Evolutionary conservation across 2,113 vertebrate genomes (phyloP).

Genomic region (Gulo gulo): DNA sequence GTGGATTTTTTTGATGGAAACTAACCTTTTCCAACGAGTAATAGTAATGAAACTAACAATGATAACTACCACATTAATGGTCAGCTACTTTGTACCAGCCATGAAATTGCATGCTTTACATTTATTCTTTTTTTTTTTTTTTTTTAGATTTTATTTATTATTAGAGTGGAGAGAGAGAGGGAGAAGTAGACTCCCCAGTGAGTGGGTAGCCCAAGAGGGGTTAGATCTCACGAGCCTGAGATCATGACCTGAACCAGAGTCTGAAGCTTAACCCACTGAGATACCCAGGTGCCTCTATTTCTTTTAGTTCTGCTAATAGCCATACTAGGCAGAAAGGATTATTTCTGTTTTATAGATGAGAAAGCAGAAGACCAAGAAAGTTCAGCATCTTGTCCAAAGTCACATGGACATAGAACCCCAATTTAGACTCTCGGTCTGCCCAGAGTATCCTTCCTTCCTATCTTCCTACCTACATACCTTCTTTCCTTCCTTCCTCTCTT

Average conservation of each 20-base stretch:
- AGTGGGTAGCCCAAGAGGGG: not conserved
- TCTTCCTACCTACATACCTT: not conserved
- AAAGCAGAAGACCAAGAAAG: not conserved
- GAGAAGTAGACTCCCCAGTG: not conserved
- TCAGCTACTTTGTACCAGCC: not conserved
- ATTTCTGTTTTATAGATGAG: not conserved
- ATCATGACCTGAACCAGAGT: not conserved
- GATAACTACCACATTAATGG: not conserved
- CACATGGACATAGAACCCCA: not conserved
- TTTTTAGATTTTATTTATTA: not conserved
- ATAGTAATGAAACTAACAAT: not conserved
- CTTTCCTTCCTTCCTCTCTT: not conserved
- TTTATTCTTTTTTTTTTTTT: not conserved
- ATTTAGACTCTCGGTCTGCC: not conserved
- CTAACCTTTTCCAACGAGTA: not conserved
- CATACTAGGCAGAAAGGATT: not conserved
- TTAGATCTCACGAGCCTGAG: not conserved
- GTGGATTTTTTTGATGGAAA: not conserved
- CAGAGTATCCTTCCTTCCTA: not conserved
- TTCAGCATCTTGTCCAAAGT: not conserved
- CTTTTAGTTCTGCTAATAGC: not conserved
- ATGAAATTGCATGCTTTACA: not conserved
- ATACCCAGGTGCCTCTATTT: not conserved
- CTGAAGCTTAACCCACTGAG: not conserved
- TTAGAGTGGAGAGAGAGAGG: not conserved